Percentiles rank a stretch among this genome's conserved stretches.
Conservation (phyloP, 2,888 invertebrate species). For the Drosophila subsilvestris region DNA sequence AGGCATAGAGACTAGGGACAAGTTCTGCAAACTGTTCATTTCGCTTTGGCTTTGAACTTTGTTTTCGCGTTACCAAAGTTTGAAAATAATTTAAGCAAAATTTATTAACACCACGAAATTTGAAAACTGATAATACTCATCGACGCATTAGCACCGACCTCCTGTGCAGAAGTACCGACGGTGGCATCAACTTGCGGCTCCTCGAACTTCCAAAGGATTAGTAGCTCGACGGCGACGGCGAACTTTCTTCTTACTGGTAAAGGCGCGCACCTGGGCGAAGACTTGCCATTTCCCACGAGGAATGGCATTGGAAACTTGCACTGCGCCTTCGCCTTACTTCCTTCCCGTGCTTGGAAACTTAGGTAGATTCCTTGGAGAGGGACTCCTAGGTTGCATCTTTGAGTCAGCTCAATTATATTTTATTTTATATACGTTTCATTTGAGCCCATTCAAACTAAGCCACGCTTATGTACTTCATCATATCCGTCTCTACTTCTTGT, state of each 20-base stretch:
- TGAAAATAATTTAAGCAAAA: conserved; percentile 51
- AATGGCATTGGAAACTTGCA: conserved; percentile 21
- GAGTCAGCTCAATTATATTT: not conserved
- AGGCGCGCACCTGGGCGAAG: conserved; percentile 5
- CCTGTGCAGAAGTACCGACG: conserved; percentile 2
- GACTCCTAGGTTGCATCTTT: no score
- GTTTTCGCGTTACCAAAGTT: conserved; percentile 49
- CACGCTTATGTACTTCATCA: no score
- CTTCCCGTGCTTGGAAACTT: conserved; percentile 10
- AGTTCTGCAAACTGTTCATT: conserved; percentile 12
- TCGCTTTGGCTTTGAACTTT: conserved; percentile 32
- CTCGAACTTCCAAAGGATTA: conserved; percentile 13
- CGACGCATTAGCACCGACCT: conserved; percentile 30
- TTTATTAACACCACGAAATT: conserved; percentile 45
- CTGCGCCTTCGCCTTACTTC: conserved; percentile 13
- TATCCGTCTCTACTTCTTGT: no score
- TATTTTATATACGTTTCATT: no score
- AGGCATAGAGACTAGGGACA: not conserved
- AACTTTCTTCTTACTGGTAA: conserved; percentile 6
- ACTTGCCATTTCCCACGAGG: conserved; percentile 9
- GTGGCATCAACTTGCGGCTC: not conserved
- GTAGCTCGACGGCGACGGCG: conserved; percentile 3
- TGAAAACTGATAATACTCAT: conserved; percentile 27
- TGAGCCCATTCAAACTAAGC: no score
- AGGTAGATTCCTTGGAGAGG: not conserved